Base-by-base conservation (phyloP, 1,140 invertebrate genomes). In the Agrilus planipennis region DNA sequence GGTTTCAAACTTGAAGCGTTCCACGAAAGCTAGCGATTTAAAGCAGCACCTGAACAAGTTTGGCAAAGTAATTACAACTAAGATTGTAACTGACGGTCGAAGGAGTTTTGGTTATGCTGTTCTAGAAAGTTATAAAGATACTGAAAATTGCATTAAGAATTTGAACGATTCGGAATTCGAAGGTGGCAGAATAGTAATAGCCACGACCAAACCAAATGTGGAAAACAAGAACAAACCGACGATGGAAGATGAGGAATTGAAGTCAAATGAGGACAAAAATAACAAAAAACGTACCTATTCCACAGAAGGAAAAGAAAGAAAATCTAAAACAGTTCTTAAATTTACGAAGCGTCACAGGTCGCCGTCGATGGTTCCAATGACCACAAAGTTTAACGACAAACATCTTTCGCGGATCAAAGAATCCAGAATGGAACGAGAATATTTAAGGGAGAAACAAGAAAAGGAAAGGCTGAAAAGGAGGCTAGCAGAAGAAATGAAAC, bases 51-150 rank as follows among this genome's bases (percentile, higher is more conserved):
- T 59, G 29, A 40, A 44, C 15, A 44, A 45, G 5, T 35, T 48
- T 15, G 50, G 42, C 6, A 55, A 52, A 47, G 50, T 59, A 6
- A 25, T 39, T 4, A 50, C 47, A 12, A 54, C 50, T 1, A 55
- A 54, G 47, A 49, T 58, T 25, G 45, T 58, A 6, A 58, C 56
- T 2, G 54, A 58, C 29, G 54, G 54, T 16, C 52, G 51, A 35
- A 40, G 35, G 14, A 52, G 48, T 30, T 58, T 50, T 29, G 56
- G 54, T 14, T 57, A 55, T 28, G 42, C 57, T 9, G 34, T 47
- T n/a, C 43, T 58, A 46, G 53, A 55, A 25, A 48, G 39, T 11
- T 7, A 40, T 6, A 48, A 53, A 27, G 39, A 44, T 17, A 53
- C 48, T 2, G 25, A 35, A 5, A 50, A 52, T 14, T 55, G 53